These are phyloP conservation scores for Ips nitidus DNA, from an alignment of 1,140 invertebrate genomes.

Conservation along the genomic window DNA sequence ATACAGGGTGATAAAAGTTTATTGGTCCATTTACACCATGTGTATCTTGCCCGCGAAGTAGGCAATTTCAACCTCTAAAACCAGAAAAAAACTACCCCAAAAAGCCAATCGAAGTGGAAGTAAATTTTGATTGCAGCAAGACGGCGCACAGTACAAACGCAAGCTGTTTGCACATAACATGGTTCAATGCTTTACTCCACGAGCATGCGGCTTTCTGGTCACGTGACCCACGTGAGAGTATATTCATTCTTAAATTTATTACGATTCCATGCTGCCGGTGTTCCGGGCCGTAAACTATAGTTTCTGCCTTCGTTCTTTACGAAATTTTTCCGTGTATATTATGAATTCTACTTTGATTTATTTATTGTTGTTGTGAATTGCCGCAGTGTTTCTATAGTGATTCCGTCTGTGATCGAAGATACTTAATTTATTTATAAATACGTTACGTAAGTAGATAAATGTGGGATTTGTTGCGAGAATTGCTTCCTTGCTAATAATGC, in stretches of 20 bases:
- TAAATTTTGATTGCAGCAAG: slow-evolving; percentile 9
- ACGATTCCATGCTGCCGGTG: neutral
- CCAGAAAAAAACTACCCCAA: neutral
- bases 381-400: neutral
- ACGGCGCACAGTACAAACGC: neutral
- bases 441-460: neutral
- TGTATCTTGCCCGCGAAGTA: neutral
- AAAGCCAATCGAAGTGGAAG: slow-evolving; percentile 15
- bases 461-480: too few relatives aligned
- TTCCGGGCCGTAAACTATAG: neutral
- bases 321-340: neutral
- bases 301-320: slow-evolving; percentile 3
- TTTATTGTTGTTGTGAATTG: neutral
- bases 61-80: neutral
- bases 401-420: neutral
- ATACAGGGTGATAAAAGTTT: too few relatives aligned
- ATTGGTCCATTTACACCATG: too few relatives aligned
- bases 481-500: too few relatives aligned
- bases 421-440: slow-evolving; percentile 2
- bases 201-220: slow-evolving; percentile 17
- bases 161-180: neutral
- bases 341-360: too few relatives aligned
- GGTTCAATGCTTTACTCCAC: slow-evolving; percentile 15
- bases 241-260: slow-evolving; percentile 3
- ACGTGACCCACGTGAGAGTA: neutral